Evolutionary conservation across 2,113 vertebrate species (phyloP).

Genomic region (Cercocebus atys): DNA sequence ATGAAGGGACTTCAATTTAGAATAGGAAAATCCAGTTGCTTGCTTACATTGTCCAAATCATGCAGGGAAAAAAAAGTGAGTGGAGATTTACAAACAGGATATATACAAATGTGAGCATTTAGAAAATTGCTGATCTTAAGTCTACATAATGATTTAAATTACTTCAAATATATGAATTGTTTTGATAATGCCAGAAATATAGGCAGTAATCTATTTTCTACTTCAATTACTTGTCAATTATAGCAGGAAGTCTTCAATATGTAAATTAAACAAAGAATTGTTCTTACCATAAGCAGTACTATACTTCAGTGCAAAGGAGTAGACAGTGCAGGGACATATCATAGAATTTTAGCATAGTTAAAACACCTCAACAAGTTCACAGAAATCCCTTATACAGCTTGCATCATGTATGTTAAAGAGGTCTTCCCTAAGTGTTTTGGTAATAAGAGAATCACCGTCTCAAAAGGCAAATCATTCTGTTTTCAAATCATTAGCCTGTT

Average conservation of each 20-base stretch:
- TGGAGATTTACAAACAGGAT: not conserved
- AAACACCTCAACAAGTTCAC: not conserved
- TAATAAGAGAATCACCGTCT: not conserved
- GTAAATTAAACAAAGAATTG: not conserved
- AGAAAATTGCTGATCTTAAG: not conserved
- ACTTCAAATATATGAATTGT: not conserved
- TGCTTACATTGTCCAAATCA: not conserved
- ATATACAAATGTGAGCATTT: not conserved
- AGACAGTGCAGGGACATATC: not conserved
- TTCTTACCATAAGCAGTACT: not conserved
- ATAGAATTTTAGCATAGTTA: not conserved
- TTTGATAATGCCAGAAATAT: not conserved
- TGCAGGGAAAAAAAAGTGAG: not conserved
- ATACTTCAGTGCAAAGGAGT: not conserved
- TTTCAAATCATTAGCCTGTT: constrained; percentile 27
- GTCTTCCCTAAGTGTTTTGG: constrained; percentile 12
- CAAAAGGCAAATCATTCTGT: constrained; percentile 14
- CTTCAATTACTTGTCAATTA: not conserved
- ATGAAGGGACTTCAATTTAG: not conserved
- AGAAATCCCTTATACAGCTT: not conserved
- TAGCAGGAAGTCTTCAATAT: not conserved
- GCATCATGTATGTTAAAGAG: not conserved
- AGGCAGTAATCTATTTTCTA: not conserved
- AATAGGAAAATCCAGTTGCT: not conserved
- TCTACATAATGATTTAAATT: not conserved